phyloP scores from a whole-genome alignment of 2,888 invertebrate genomes.

The Lamellibrachia columna region DNA sequence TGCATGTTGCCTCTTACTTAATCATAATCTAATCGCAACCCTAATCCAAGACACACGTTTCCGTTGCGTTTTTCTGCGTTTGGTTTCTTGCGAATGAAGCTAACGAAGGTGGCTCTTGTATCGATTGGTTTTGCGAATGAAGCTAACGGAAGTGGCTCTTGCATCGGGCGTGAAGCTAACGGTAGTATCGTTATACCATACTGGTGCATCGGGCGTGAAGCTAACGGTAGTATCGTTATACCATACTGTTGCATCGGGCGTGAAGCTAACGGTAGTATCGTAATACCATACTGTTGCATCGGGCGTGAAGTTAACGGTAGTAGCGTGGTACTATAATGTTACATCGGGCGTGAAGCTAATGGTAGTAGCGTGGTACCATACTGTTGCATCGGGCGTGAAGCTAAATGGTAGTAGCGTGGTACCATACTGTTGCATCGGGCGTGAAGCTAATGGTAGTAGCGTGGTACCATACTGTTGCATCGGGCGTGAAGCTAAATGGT shows the following conservation, averaged over 20 bases:
- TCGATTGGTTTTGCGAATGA: neutral
- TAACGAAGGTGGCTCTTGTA: neutral
- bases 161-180: too few species aligned
- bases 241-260: too few species aligned
- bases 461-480: neutral
- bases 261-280: too few species aligned
- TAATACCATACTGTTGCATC: too few species aligned
- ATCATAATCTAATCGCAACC: neutral
- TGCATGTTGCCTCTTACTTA: neutral
- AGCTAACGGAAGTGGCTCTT: too few species aligned
- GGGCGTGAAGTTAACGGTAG: too few species aligned
- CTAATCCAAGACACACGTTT: neutral
- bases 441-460: neutral
- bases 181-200: too few species aligned
- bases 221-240: too few species aligned
- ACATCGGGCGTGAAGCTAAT: neutral
- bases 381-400: too few species aligned
- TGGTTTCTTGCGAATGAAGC: neutral
- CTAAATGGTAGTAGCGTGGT: neutral
- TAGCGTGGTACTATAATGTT: neutral
- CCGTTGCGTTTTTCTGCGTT: neutral
- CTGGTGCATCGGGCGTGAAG: too few species aligned
- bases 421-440: neutral
- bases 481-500: neutral
- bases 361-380: too few species aligned